Percentiles rank a stretch among this genome's conserved stretches.
Conservation (phyloP, 2,888 invertebrate genomes). For the Drosophila dives region DNA sequence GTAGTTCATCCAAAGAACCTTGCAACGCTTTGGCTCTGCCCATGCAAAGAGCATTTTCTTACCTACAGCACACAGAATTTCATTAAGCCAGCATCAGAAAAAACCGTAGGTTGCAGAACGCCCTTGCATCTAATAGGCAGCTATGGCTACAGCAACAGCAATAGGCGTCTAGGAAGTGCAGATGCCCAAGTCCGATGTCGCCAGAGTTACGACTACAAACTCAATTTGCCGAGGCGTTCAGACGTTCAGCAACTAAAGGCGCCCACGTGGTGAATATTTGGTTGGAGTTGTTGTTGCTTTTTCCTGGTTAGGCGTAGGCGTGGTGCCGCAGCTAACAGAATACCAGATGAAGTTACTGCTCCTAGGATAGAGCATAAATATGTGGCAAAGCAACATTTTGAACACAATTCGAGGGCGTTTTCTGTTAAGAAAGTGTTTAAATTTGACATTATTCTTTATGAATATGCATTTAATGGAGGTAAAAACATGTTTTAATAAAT, state of each 20-base stretch:
- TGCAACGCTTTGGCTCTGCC: conserved; percentile 11
- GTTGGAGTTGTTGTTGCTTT: conserved; percentile 3
- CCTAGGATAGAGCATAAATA: conserved; percentile 10
- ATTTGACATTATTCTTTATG: neutral
- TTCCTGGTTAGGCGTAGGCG: conserved; percentile 31
- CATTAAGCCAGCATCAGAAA: conserved; percentile 35
- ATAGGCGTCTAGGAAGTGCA: conserved; percentile 50
- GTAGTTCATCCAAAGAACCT: conserved; percentile 4
- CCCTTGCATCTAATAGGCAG: conserved; percentile 43
- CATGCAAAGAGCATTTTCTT: conserved; percentile 14
- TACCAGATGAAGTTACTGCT: conserved; percentile 19
- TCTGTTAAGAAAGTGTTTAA: conserved; percentile 16
- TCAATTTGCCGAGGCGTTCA: conserved; percentile 52
- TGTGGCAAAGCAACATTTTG: conserved; percentile 19
- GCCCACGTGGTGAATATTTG: conserved; percentile 32
- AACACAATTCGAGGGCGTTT: conserved; percentile 9
- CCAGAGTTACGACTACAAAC: conserved; percentile 48
- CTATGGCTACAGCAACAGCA: conserved; percentile 19
- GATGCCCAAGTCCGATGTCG: conserved; percentile 43
- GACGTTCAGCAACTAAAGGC: conserved; percentile 18
- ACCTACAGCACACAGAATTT: conserved; percentile 61
- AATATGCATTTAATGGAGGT: neutral
- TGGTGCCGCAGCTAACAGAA: conserved; percentile 21
- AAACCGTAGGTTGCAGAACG: conserved; percentile 51
- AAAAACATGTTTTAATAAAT: neutral